A percentile compares a stretch with the other conserved stretches of the same genome.
These are phyloP conservation scores for Heliconius cydno DNA, from an alignment of 2,888 invertebrate species.

Conservation along the genomic window DNA sequence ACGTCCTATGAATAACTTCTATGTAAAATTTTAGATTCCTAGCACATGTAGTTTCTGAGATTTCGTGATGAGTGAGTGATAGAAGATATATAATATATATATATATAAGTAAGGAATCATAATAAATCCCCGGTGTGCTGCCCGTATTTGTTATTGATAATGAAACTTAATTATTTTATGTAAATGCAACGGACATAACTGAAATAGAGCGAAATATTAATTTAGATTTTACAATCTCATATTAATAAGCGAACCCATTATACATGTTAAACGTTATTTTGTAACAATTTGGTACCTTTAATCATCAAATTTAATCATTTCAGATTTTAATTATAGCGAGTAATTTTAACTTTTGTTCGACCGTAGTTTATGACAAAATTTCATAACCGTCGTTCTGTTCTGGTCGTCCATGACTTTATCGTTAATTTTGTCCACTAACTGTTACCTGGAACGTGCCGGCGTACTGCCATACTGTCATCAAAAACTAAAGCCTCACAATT, in stretches of 20 bases:
- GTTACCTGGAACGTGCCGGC: neutral
- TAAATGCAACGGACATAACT: too few species aligned
- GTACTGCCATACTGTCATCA: neutral
- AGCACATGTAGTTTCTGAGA: too few species aligned
- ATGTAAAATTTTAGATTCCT: too few species aligned
- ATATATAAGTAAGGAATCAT: too few species aligned
- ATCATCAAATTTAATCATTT: conserved; percentile 9
- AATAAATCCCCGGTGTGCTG: too few species aligned
- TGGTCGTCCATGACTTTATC: neutral
- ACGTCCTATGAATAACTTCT: too few species aligned
- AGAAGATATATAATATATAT: too few species aligned
- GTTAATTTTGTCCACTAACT: conserved; percentile 11
- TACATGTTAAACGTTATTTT: neutral
- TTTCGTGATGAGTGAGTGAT: too few species aligned
- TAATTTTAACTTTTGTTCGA: neutral
- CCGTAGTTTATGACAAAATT: neutral
- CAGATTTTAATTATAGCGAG: conserved; percentile 9
- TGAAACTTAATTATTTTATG: too few species aligned
- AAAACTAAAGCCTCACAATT: neutral
- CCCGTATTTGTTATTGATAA: too few species aligned
- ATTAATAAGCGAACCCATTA: neutral
- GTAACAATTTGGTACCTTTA: neutral
- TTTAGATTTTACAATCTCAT: neutral
- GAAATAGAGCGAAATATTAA: neutral
- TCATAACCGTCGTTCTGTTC: conserved; percentile 2